Evolutionary conservation across 2,113 vertebrate species (phyloP).

Genomic region (Perccottus glenii): DNA sequence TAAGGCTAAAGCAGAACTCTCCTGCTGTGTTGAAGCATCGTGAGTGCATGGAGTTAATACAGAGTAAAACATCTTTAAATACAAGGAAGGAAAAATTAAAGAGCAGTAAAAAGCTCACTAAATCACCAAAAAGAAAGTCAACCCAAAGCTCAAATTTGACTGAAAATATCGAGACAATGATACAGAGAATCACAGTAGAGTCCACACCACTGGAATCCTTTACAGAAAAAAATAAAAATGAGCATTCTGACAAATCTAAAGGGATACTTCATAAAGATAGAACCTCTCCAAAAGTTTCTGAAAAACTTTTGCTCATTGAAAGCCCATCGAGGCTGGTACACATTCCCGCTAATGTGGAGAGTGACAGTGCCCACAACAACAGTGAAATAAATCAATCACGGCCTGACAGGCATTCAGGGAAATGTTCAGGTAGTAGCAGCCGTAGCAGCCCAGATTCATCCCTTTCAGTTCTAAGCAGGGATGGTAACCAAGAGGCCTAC

Average conservation of each 20-base stretch:
- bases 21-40: constrained; percentile 64
- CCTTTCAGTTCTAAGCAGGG: constrained; percentile 73
- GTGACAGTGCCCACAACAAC: constrained; percentile 12
- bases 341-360: constrained; percentile 43
- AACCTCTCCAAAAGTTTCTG: neutral
- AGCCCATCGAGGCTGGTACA: constrained; percentile 25
- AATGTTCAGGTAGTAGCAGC: constrained; percentile 33
- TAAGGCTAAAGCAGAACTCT: constrained; percentile 83
- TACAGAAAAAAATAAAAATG: constrained; percentile 19
- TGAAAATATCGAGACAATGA: constrained; percentile 73
- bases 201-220: constrained; percentile 2
- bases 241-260: neutral
- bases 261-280: neutral
- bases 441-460: constrained; percentile 58
- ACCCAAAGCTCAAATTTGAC: constrained; percentile 44
- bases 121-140: constrained; percentile 39
- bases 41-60: constrained; percentile 75
- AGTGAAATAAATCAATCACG: constrained; percentile 39
- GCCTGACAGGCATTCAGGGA: constrained; percentile 20
- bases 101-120: constrained; percentile 5
- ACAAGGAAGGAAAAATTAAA: constrained; percentile 14
- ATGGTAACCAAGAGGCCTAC: constrained; percentile 69
- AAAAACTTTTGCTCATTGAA: constrained; percentile 20
- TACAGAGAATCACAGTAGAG: constrained; percentile 40
- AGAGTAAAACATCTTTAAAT: constrained; percentile 31